These are phyloP conservation scores for Cataglyphis albicans DNA, from an alignment of 2,888 invertebrate species.

Conservation along the genomic window DNA sequence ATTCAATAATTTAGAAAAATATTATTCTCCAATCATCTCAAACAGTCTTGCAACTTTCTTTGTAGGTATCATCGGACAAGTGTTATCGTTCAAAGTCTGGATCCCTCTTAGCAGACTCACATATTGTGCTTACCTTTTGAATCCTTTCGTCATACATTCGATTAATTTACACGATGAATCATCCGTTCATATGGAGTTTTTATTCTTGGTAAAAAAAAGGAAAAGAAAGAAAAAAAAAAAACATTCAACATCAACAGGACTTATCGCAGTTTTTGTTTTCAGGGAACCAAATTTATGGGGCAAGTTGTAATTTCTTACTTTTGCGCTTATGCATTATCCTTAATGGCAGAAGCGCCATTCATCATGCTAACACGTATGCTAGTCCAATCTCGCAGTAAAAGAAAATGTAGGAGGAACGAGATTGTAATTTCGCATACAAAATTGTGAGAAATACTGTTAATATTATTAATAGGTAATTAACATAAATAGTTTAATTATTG, in stretches of 20 bases:
- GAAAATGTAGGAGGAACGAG: conserved; percentile 62
- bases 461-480: background rate
- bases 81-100: conserved; percentile 83
- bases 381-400: conserved; percentile 57
- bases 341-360: conserved; percentile 85
- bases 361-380: conserved; percentile 82
- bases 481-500: background rate
- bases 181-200: conserved; percentile 80
- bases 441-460: background rate
- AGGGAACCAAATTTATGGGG: conserved; percentile 81
- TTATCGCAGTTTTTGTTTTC: conserved; percentile 64
- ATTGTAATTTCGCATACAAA: conserved; percentile 6
- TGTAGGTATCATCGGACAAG: conserved; percentile 85
- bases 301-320: conserved; percentile 80
- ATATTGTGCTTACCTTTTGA: conserved; percentile 88
- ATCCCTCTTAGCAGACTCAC: conserved; percentile 87
- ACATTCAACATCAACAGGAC: background rate
- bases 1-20: conserved; percentile 8
- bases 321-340: conserved; percentile 82
- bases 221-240: background rate
- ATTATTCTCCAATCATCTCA: background rate
- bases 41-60: conserved; percentile 32
- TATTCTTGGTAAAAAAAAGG: conserved; percentile 82
- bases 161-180: conserved; percentile 84
- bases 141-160: conserved; percentile 87